Base-by-base conservation (phyloP, 1,140 invertebrate species). In the Cyrtorhinus lividipennis region DNA sequence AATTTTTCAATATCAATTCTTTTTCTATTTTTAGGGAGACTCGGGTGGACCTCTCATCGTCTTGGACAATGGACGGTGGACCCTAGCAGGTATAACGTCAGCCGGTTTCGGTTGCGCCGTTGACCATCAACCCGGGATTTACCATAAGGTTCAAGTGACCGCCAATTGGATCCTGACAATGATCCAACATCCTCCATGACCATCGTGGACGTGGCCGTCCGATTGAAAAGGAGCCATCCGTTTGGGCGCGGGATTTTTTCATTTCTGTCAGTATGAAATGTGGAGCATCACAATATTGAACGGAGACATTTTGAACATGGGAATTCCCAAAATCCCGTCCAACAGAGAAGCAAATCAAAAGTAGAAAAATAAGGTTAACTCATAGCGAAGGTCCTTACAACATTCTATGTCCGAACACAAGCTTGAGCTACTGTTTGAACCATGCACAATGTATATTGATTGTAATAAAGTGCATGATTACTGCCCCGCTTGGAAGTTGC, bases 71-170 rank as follows among this genome's bases (percentile, higher is more conserved):
- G 30, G 38, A 0, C 75, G 81, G 13, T 93, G 86, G 80, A 86
- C 85, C 60, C 74, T 92, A 24, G 84, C 85, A 5, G 90, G 90
- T 15, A 90, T 93, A 46, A 90, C 88, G 0, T 90, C 87, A 57
- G 88, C 88, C 0, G 88, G 88, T 8, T 91, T 90, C 71, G 88
- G 87, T 2, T 90, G 88, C 73, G 88, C 87, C 1, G 84, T 89
- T 10, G 85, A 89, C 69, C 84, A 87, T 67, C 88, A 91, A 71
- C 88, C 88, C 0, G 87, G 87, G n/a, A 90, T 90, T 67, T 90
- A 90, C 73, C 86, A 88, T 72, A 85, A 85, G 71, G 79, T 88
- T 1, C 78, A 83, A 64, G 80, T 80, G 64, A 87, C 86, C 24
- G 74, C 81, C 8, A 75, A 79, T 61, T 89, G 87, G 87, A 87